Base-by-base conservation (phyloP, 1,140 invertebrate genomes). In the Procambarus clarkii region DNA sequence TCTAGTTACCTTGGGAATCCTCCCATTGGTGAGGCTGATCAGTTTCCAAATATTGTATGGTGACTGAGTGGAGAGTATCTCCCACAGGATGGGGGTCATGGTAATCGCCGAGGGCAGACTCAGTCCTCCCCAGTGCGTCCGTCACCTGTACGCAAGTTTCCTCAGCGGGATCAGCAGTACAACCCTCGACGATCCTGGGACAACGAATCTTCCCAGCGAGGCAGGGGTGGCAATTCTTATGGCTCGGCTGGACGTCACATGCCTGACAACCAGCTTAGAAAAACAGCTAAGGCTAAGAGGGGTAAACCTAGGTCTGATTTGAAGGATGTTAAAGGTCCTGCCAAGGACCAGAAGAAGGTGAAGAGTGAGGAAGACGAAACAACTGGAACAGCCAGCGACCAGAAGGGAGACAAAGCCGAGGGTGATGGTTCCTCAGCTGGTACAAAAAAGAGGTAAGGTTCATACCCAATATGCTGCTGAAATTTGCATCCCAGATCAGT, bases 11-110 rank as follows among this genome's bases (percentile, higher is more conserved):
- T 34, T 74, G 69, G 69, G 69, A 74, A 74, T 8, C 4, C 24
- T 34, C n/a, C 69, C 21, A 1, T 74, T 74, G 69, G 69, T 74
- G 69, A 74, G 69, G 69, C 69, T 74, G 24, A 24, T 74, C 69
- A 74, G 7, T 24, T 34, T 74, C 11, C 4, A 74, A 74, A 34
- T 74, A 21, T 18, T 71, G n/a, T 74, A 21, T 34, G 60, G 86
- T 71, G 78, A 88, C 87, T 88, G 58, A 88, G 87, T 71, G 87
- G 58, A 71, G 87, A 88, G 87, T 88, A 78, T 88, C 79, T 88
- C 79, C 87, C 79, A 88, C 87, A 88, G 87, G 87, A 71, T 88
- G 87, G 87, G 78, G 87, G 78, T 44, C 48, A 74, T 74, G 87
- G 64, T 45, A 64, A 80, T 50, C 87, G 50, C 64, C 87, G 45